Base-by-base conservation (phyloP, 2,113 vertebrate genomes). In the Ursus arctos region DNA sequence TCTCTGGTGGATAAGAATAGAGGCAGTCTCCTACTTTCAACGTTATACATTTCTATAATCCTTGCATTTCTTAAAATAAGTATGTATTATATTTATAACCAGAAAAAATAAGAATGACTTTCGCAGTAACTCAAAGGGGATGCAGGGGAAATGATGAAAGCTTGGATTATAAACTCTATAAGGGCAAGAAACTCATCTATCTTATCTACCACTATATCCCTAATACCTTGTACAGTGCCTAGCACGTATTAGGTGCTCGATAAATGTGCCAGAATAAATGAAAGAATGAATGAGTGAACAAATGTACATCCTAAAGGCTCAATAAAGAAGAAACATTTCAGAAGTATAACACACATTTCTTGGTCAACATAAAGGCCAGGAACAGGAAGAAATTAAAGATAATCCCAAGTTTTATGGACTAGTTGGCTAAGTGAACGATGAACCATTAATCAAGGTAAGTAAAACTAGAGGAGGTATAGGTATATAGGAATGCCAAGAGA, bases 71-170 rank as follows among this genome's bases (percentile, higher is more conserved):
- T 88, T 92, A 53, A 82, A 81, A 77, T 40, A 92, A 92, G 61
- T 26, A 47, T 19, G 24, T 69, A 67, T 85, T 93, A 84, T 61
- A 36, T 53, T 43, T 40, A 74, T 49, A 57, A 90, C 53, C 31
- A 96, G 55, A 55, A 84, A 79, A 84, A 80, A 61, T 49, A 83
- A 84, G 77, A 57, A 71, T 90, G 36, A 14, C 47, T 89, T 88
- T 49, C 79, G 81, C 26, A 93, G 36, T 15, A 92, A 40, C 55
- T 74, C 71, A 84, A 80, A 71, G 18, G 8, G 10, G 76, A 47
- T 12, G 12, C 26, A 80, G 19, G 7, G n/a, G 33, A 95, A 81
- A 79, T 33, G 9, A 88, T 49, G n/a, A 91, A 67, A 82, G 31
- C 49, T 36, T 92, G 4, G 61, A 72, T 22, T 88, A 19, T 19